Evolutionary conservation across 2,113 vertebrate species (phyloP).

Genomic region (Ptyas mucosa): DNA sequence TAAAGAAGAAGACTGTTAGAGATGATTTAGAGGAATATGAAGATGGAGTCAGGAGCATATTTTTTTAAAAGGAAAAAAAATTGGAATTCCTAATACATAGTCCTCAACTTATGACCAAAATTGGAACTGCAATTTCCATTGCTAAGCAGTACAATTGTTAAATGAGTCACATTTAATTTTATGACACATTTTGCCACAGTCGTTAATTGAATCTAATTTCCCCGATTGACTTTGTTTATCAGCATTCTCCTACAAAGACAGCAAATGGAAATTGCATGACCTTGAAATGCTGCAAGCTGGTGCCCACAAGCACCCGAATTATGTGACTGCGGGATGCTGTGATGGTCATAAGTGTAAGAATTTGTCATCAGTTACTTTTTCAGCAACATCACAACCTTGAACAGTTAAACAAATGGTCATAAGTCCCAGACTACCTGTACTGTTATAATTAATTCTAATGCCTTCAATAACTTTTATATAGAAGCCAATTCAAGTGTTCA

Average conservation of each 20-base stretch:
- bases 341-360: too few relatives aligned
- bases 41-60: not conserved
- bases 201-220: not conserved
- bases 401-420: not conserved
- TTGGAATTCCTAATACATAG: conserved; percentile 3
- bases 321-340: not conserved
- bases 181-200: not conserved
- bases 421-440: not conserved
- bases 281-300: not conserved
- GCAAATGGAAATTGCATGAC: not conserved
- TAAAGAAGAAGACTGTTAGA: conserved; percentile 16
- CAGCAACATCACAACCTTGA: not conserved
- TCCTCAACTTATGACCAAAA: not conserved
- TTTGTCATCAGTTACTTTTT: too few relatives aligned
- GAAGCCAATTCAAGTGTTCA: not conserved
- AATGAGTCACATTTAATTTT: not conserved
- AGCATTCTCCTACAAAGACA: not conserved
- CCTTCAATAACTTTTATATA: not conserved
- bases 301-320: not conserved
- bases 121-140: not conserved
- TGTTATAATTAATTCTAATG: not conserved
- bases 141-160: not conserved
- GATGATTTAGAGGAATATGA: conserved; percentile 3
- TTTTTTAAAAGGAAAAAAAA: not conserved
- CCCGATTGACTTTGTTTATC: not conserved